Evolutionary conservation across 2,797 vertebrate genomes (phyloP).

Genomic region (Labroides dimidiatus): DNA sequence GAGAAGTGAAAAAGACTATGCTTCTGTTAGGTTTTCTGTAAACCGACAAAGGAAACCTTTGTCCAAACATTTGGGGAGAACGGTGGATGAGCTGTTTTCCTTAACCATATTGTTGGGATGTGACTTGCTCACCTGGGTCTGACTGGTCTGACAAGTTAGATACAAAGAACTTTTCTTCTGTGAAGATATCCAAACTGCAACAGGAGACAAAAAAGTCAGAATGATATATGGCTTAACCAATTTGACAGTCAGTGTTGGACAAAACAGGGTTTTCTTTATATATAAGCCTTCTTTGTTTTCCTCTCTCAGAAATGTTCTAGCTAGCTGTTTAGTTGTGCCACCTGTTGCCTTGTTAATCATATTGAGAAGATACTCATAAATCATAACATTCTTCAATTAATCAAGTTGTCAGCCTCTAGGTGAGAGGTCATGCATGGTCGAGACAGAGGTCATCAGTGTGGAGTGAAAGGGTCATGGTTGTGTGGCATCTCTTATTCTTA

Average conservation of each 20-base stretch:
- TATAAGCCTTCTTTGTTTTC: slow-evolving; percentile 83
- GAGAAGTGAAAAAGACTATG: not conserved
- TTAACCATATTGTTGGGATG: slow-evolving; percentile 39
- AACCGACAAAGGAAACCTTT: not conserved
- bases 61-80: slow-evolving; percentile 16
- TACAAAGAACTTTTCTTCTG: slow-evolving; percentile 74
- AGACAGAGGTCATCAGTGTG: slow-evolving; percentile 93
- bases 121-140: slow-evolving; percentile 34
- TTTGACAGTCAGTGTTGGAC: slow-evolving; percentile 78
- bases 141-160: slow-evolving; percentile 44
- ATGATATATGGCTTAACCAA: slow-evolving; percentile 86
- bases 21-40: slow-evolving; percentile 5
- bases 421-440: slow-evolving; percentile 92
- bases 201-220: slow-evolving; percentile 83
- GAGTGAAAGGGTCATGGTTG: slow-evolving; percentile 93
- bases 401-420: slow-evolving; percentile 97
- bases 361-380: slow-evolving; percentile 99
- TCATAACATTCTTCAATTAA: slow-evolving; percentile 99
- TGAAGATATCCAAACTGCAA: slow-evolving; percentile 74
- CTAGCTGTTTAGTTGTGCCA: slow-evolving; percentile 92
- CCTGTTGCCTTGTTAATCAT: slow-evolving; percentile 99
- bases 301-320: slow-evolving; percentile 90
- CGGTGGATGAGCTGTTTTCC: slow-evolving; percentile 28
- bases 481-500: slow-evolving; percentile 98
- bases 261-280: slow-evolving; percentile 80